These are phyloP conservation scores for Eretmocerus hayati DNA, from an alignment of 2,888 invertebrate species.

Conservation along the genomic window DNA sequence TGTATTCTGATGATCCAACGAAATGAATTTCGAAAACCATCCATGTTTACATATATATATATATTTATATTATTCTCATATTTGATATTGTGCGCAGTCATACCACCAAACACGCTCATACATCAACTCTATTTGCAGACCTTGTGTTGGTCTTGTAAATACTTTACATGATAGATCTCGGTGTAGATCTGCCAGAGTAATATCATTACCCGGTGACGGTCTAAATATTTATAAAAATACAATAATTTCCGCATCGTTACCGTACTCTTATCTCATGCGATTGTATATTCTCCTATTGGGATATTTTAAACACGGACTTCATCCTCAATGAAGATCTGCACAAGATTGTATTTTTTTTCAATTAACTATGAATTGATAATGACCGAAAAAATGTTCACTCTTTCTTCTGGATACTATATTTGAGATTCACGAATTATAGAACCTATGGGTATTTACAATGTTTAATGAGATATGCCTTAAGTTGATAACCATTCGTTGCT, in stretches of 20 bases:
- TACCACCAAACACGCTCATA: neutral
- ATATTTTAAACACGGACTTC: neutral
- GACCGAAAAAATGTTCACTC: neutral
- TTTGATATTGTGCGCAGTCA: neutral
- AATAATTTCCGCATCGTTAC: slow-evolving; percentile 30
- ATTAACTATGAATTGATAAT: neutral
- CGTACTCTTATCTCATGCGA: neutral
- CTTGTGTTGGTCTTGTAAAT: no score
- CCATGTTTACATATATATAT: slow-evolving; percentile 26
- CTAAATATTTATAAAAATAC: slow-evolving; percentile 45
- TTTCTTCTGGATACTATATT: neutral
- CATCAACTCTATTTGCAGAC: no score
- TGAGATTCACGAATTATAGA: slow-evolving; percentile 13
- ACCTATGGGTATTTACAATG: neutral
- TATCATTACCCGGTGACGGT: slow-evolving; percentile 20
- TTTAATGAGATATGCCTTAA: slow-evolving; percentile 3
- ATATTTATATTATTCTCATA: slow-evolving; percentile 21
- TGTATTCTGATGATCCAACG: slow-evolving; percentile 29
- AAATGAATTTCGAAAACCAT: slow-evolving; percentile 26
- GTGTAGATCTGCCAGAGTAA: no score
- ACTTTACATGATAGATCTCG: no score
- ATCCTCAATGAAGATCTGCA: neutral
- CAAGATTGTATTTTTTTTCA: neutral
- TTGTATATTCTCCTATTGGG: neutral
- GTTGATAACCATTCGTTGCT: neutral